Conservation (phyloP, 2,113 vertebrate genomes). For the Urocitellus parryii region DNA sequence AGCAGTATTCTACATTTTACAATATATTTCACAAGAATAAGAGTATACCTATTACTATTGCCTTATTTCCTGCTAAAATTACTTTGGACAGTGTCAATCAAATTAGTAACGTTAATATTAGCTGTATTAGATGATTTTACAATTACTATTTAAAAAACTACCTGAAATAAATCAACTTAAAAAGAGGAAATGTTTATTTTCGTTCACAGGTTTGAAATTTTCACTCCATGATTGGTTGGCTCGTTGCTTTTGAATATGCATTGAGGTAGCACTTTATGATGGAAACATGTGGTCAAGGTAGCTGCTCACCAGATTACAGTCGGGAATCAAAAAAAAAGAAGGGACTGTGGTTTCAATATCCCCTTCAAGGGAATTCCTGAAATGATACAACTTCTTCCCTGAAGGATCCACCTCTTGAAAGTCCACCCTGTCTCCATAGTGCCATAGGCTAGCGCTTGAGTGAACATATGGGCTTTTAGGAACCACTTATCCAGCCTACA, state of each 20-base stretch:
- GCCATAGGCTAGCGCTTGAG: accelerated
- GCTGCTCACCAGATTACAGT: not conserved
- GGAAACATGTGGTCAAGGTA: not conserved
- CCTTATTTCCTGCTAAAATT: not conserved
- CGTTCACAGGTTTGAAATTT: not conserved
- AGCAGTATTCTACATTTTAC: not conserved
- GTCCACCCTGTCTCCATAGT: no score
- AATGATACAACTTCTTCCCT: no score
- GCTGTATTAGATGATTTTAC: no score
- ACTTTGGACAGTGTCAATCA: not conserved
- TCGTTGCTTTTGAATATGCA: not conserved
- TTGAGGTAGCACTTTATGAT: not conserved
- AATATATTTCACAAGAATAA: not conserved
- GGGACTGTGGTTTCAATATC: accelerated
- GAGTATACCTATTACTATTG: not conserved
- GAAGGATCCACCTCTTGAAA: not conserved
- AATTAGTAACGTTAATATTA: not conserved
- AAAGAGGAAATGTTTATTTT: not conserved
- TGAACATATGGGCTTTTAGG: not conserved
- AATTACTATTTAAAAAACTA: not conserved
- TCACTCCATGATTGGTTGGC: not conserved
- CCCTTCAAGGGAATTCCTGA: not conserved
- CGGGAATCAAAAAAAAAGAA: not conserved
- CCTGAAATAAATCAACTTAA: not conserved
- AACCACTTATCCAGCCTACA: not conserved